Percentiles rank a stretch among this genome's conserved stretches.
phyloP scores from a whole-genome alignment of 2,113 vertebrate species.

The Raja brachyura region DNA sequence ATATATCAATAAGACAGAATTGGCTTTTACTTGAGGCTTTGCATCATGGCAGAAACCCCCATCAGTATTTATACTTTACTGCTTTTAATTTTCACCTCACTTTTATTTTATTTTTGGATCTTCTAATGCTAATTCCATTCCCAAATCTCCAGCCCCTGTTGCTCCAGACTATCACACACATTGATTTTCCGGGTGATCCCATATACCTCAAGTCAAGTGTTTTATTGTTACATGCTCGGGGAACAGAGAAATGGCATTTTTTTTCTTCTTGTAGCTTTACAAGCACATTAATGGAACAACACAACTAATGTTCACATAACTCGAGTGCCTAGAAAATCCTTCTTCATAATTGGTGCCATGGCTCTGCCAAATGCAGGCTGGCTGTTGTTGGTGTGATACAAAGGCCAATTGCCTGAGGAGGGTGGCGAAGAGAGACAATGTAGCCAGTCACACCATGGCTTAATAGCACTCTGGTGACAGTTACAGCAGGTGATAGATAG shows the following conservation, averaged over 20 bases:
- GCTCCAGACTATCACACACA: not conserved
- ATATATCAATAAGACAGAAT: not conserved
- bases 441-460: not conserved
- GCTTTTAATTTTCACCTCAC: not conserved
- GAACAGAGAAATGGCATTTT: too few relatives aligned
- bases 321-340: not conserved
- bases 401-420: not conserved
- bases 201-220: not conserved
- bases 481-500: not conserved
- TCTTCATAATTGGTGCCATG: not conserved
- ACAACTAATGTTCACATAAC: not conserved
- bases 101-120: not conserved
- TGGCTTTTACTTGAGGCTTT: not conserved
- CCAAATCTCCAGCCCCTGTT: not conserved
- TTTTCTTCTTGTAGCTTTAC: too few relatives aligned
- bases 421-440: not conserved
- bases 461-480: not conserved
- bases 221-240: too few relatives aligned
- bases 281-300: too few relatives aligned
- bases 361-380: not conserved
- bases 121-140: not conserved
- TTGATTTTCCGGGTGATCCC: not conserved
- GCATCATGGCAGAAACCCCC: not conserved
- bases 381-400: not conserved
- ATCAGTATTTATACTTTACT: not conserved